Percentiles rank a stretch among this genome's conserved stretches.
phyloP scores from a whole-genome alignment of 1,140 invertebrate genomes.

The Scaptomyza graminum region DNA sequence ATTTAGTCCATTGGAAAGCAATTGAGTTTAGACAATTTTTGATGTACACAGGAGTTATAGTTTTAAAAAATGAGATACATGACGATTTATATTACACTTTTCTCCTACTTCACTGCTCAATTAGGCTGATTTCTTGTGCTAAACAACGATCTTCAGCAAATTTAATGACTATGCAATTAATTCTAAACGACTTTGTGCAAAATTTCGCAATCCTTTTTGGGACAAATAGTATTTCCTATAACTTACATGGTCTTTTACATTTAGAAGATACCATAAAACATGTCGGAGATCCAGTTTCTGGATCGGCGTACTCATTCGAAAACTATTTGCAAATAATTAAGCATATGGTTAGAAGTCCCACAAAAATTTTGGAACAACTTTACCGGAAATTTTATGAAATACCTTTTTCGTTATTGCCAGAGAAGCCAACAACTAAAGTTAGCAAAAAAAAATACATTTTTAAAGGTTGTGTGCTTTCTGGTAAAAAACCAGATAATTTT shows the following conservation, averaged over 20 bases:
- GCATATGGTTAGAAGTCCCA: not conserved
- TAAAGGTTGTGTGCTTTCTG: not conserved
- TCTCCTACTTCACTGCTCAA: slow-evolving; percentile 2
- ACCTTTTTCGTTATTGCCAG: not conserved
- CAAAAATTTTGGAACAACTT: slow-evolving; percentile 3
- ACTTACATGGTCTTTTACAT: slow-evolving; percentile 5
- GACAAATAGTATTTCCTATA: slow-evolving; percentile 1
- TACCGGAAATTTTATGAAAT: not conserved
- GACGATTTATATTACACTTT: slow-evolving; percentile 5
- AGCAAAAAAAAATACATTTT: not conserved
- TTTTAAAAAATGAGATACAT: slow-evolving; percentile 2
- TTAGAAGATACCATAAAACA: not conserved
- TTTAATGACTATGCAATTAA: not conserved
- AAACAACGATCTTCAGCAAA: not conserved
- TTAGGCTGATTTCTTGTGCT: slow-evolving; percentile 2
- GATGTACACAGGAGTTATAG: slow-evolving; percentile 5
- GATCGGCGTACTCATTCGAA: not conserved
- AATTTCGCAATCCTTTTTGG: slow-evolving; percentile 8
- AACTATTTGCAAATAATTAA: not conserved
- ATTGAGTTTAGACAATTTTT: slow-evolving; percentile 16
- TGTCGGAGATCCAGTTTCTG: not conserved
- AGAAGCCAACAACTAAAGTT: not conserved
- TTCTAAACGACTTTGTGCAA: slow-evolving; percentile 6
- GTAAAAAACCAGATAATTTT: too few relatives aligned
- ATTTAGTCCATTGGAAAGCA: not conserved